phyloP scores from a whole-genome alignment of 2,797 vertebrate genomes.

The Liasis olivaceus region DNA sequence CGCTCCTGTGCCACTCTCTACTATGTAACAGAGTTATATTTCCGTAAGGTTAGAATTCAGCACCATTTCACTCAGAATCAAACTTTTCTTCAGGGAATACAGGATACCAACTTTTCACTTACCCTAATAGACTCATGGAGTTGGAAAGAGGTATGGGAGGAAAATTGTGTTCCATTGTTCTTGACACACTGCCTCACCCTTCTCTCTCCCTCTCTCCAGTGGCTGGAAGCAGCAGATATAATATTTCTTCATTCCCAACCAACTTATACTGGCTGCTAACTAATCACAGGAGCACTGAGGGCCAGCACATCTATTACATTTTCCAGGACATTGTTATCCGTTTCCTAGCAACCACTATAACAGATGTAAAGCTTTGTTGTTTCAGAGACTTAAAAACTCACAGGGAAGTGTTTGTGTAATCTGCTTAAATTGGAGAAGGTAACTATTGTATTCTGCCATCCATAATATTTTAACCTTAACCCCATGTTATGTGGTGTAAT shows the following conservation, averaged over 20 bases:
- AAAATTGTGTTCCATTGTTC: not conserved
- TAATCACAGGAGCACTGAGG: not conserved
- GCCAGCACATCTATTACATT: not conserved
- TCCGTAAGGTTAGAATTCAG: not conserved
- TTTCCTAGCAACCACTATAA: slow-evolving; percentile 10
- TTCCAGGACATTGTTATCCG: not conserved
- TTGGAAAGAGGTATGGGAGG: not conserved
- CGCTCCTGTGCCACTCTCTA: not conserved
- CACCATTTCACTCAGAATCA: not conserved
- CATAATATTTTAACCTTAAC: not conserved
- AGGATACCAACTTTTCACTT: not conserved
- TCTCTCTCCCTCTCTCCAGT: not conserved
- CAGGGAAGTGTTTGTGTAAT: not conserved
- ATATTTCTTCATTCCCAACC: not conserved
- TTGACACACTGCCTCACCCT: too few species aligned
- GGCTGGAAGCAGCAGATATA: not conserved
- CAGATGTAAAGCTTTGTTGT: not conserved
- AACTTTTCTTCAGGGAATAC: not conserved
- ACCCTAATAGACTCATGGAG: not conserved
- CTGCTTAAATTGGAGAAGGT: not conserved
- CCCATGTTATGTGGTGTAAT: not conserved
- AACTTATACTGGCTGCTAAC: not conserved
- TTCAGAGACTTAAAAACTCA: not conserved
- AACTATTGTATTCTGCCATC: not conserved
- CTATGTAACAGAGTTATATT: not conserved